Conservation (phyloP, 2,888 invertebrate genomes). For the Coenonympha arcania region DNA sequence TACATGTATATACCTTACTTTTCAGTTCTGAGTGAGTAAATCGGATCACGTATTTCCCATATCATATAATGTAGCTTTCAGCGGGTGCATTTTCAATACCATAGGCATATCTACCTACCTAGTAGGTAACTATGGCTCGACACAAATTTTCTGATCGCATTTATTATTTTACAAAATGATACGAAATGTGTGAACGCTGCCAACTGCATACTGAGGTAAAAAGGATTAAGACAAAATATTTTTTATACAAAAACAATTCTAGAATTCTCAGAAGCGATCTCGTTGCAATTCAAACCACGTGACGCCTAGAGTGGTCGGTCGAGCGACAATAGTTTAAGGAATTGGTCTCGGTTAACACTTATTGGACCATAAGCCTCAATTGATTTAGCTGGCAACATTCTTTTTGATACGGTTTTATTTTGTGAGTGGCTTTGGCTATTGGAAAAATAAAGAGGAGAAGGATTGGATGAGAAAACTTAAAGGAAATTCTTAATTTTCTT, state of each 20-base stretch:
- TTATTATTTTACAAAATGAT: too few relatives aligned
- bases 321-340: slow-evolving; percentile 53
- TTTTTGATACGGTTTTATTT: slow-evolving; percentile 18
- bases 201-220: too few relatives aligned
- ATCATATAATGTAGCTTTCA: slow-evolving; percentile 2
- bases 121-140: too few relatives aligned
- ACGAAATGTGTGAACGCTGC: too few relatives aligned
- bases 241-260: slow-evolving; percentile 8
- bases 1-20: neutral
- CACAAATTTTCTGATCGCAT: too few relatives aligned
- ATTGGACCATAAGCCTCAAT: slow-evolving; percentile 64
- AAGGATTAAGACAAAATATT: too few relatives aligned
- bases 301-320: slow-evolving; percentile 47
- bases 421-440: slow-evolving; percentile 18
- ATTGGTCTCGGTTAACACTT: slow-evolving; percentile 60
- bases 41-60: slow-evolving; percentile 7
- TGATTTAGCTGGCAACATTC: slow-evolving; percentile 40
- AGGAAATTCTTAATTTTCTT: neutral
- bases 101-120: too few relatives aligned
- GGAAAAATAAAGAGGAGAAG: slow-evolving; percentile 1
- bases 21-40: slow-evolving; percentile 3
- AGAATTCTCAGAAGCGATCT: slow-evolving; percentile 35
- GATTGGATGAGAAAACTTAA: neutral
- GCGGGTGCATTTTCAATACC: neutral
- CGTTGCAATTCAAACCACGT: slow-evolving; percentile 53